Base-by-base conservation (phyloP, 1,140 invertebrate genomes). In the Nomia melanderi region DNA sequence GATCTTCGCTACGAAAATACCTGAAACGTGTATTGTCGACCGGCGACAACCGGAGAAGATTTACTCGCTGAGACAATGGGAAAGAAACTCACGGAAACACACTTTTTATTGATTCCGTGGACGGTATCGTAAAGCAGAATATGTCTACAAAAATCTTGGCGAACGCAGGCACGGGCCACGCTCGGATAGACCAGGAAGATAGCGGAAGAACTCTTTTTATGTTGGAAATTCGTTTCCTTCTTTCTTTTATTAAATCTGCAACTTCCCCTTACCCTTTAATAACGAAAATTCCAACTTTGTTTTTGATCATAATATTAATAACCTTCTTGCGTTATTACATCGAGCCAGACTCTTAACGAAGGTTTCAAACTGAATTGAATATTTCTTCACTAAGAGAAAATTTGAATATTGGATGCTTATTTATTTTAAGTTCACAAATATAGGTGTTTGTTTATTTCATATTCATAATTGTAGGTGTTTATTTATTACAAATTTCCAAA, bases 1-100 rank as follows among this genome's bases (percentile, higher is more conserved):
- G 59, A 20, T 39, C 31, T 12, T 8, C 25, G 39, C 25, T 33
- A 60, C 57, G 70, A 39, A 73, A 64, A 39, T 64, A 50, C 44
- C 29, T 39, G 1, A 5, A 23, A 39, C 25, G 23, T 4, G 59
- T 72, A 72, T 64, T 0, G 41, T 39, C 70, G 44, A 36, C 2
- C 14, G 31, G 3, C 5, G 12, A 17, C 27, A 17, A 31, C 11
- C 12, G 11, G n/a, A n/a, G 53, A 29, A 56, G 53, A 54, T 11
- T 56, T 56, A 56, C 54, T 56, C 25, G 44, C 12, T 27, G n/a
- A 17, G 25, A 29, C 27, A 56, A 56, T 56, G 25, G 17, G 27
- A 17, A 56, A 29, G 27, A 27, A 29, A 29, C 25, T 29, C 50
- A 9, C 17, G 17, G 8, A n/a, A n/a, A 53, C 50, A 25, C 50